Base-by-base conservation (phyloP, 2,797 vertebrate genomes). In the Tapirus indicus region DNA sequence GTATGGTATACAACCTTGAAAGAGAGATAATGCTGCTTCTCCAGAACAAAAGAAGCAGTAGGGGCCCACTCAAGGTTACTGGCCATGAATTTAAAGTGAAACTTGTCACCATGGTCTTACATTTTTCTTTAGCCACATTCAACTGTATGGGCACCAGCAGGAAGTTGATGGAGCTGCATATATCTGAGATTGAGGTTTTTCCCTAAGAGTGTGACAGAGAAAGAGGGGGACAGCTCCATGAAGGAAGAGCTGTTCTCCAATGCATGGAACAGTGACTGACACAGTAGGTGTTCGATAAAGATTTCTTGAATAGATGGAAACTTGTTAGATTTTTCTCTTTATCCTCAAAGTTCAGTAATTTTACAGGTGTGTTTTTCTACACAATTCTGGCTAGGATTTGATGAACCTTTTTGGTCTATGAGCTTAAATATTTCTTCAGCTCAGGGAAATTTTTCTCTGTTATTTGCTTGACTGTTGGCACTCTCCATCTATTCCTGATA, bases 51-150 rank as follows among this genome's bases (percentile, higher is more conserved):
- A 12, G 56, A 93, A 79, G 20, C 8, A 64, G 52, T 85, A n/a
- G n/a, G 7, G 7, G 35, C 60, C 27, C 27, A 79, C 7, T 69
- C 60, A 77, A 75, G 8, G 1, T 52, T 91, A 79, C 54, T 79
- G 44, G 6, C 95, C 44, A 88, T 84, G 74, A 86, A 87, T 78
- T 88, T 56, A 91, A 82, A 80, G 35, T 79, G 35, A 95, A 84
- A 88, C 23, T 27, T 80, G 25, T 94, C 21, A 71, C 1, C 6
- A 54, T 27, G 12, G n/a, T 62, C 52, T 91, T 88, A 32, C 35
- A 7, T 38, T 60, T 85, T 62, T 83, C 49, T 94, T 14, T 2
- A 49, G 5, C 29, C 54, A 35, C 38, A 91, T 29, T 93, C 27
- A 93, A 29, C 18, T 91, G 56, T 75, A 44, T 62, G 56, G 13